Percentiles rank a stretch among this genome's conserved stretches.
These are phyloP conservation scores for Cancer borealis DNA, from an alignment of 2,888 invertebrate species.

Conservation along the genomic window DNA sequence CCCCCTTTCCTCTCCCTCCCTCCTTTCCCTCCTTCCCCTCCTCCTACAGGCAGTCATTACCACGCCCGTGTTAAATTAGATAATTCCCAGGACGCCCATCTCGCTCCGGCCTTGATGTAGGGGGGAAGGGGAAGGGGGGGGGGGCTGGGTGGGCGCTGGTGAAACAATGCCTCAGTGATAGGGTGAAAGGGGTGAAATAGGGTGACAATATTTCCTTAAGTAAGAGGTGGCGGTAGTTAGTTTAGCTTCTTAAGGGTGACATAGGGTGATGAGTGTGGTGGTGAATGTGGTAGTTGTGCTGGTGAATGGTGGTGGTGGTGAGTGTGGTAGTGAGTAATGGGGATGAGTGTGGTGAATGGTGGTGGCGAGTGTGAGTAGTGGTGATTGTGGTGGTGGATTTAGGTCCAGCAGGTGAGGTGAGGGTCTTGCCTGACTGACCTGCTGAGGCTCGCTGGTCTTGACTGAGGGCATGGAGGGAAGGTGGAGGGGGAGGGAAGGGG, in stretches of 20 bases:
- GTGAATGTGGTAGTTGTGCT: neutral
- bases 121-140: too few species aligned
- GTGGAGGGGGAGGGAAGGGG: neutral
- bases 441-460: neutral
- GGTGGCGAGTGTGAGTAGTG: neutral
- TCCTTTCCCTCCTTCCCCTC: neutral
- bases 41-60: neutral
- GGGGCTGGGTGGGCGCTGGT: neutral
- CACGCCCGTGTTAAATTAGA: slow-evolving; percentile 9
- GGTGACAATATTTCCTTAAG: neutral
- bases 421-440: neutral
- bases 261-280: neutral
- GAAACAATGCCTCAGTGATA: neutral
- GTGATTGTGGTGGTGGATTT: neutral
- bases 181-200: neutral
- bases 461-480: neutral
- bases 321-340: neutral
- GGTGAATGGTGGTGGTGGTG: neutral
- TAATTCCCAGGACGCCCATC: neutral
- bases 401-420: neutral
- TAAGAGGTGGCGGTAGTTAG: neutral
- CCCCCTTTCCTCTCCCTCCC: neutral
- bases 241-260: neutral
- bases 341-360: neutral
- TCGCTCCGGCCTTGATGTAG: neutral